A percentile compares a stretch with the other conserved stretches of the same genome.
These are phyloP conservation scores for Plebejus argus DNA, from an alignment of 2,888 invertebrate genomes.

Conservation along the genomic window DNA sequence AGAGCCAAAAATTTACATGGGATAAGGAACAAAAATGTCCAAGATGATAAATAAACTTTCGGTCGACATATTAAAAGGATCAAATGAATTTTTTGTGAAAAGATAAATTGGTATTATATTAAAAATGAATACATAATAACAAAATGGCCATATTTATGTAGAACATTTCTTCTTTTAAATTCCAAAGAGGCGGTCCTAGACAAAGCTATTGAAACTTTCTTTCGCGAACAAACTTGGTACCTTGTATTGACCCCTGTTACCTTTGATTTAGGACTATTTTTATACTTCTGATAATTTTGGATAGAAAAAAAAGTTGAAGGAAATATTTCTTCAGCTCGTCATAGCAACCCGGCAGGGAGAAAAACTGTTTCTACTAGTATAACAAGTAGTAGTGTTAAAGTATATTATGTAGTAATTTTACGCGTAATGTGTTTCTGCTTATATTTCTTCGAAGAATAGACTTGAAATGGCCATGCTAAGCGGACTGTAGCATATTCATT, in stretches of 20 bases:
- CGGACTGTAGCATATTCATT: neutral
- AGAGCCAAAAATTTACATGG: constrained; percentile 4
- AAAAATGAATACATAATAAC: no score
- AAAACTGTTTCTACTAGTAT: neutral
- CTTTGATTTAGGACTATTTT: no score
- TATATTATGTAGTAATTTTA: no score
- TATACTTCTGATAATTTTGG: no score
- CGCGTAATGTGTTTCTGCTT: no score
- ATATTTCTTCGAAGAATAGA: neutral
- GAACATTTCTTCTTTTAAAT: no score
- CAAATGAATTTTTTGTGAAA: neutral
- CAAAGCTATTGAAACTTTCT: no score
- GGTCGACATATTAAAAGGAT: neutral
- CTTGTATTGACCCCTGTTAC: no score
- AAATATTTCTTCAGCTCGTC: neutral
- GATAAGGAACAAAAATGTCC: neutral
- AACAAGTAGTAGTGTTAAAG: neutral
- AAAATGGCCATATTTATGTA: no score
- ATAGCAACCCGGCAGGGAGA: neutral
- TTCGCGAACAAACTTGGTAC: no score
- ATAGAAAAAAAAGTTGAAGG: neutral
- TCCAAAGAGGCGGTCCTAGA: no score
- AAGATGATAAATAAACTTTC: neutral
- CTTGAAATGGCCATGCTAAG: neutral
- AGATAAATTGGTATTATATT: neutral